Base-by-base conservation (phyloP, 2,113 vertebrate species). In the Paratilapia polleni region DNA sequence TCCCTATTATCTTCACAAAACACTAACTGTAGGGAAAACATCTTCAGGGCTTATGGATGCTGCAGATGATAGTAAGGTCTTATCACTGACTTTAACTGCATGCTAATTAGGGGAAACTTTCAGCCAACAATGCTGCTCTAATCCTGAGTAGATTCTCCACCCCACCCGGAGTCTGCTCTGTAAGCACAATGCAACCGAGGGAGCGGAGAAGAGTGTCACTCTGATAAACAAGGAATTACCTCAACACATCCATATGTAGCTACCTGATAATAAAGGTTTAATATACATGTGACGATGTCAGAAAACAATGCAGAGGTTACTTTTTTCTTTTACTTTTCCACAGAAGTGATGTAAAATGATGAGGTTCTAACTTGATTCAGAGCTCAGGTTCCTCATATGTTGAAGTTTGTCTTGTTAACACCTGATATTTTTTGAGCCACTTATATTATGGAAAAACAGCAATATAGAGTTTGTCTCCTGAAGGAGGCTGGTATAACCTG, bases 41-140 rank as follows among this genome's bases (percentile, higher is more conserved):
- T 12, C 17, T 78, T 49, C 54, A 57, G 61, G 54, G 24, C 26
- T 54, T 68, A 52, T 52, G 20, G 59, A 86, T 49, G 76, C 74
- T 80, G 64, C 26, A 66, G 77, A 75, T 79, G 80, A 62, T 78
- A 87, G 64, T 34, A 12, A 86, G 31, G 56, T 57, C 58, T 73
- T 73, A 31, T 24, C 8, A 20, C 56, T 77, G 73, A 54, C 56
- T 83, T 87, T 83, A 87, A 88, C 70, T 80, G 36, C 52, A 83
- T 88, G 86, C 86, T 94, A 92, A 91, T 92, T 81, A 91, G 84
- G 43, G 83, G 68, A 90, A 91, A 85, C 79, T 52, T 91, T 87
- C 63, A 88, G 83, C 62, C 80, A 90, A 81, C 91, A 90, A 88
- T 83, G 81, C 70, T 73, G 77, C 88, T 87, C 34, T 91, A 90